Base-by-base conservation (phyloP, 2,797 vertebrate species). In the Xenops minutus region DNA sequence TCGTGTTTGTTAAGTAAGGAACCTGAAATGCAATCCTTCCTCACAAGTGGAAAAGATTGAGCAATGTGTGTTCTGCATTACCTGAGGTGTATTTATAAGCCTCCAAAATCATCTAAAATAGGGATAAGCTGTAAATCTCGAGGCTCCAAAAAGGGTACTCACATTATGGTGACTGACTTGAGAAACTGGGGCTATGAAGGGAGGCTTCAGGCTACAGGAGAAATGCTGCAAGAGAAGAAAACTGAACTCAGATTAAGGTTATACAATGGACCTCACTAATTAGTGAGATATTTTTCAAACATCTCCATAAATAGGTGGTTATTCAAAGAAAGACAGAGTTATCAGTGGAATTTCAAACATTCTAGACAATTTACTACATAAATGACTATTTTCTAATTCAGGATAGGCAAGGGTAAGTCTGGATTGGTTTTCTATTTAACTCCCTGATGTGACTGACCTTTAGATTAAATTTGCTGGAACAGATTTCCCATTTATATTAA, bases 401-500 rank as follows among this genome's bases (percentile, higher is more conserved):
- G 90, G 55, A 94, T 44, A 94, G 12, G n/a, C 59, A 77, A 30
- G 44, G 59, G 84, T 92, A 97, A 85, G 86, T 90, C 75, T 90
- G 55, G 44, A 83, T 64, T 94, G 68, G 34, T 97, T 97, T 96
- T 82, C 88, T 89, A 49, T 76, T 95, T 95, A 94, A 83, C 67
- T 89, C 29, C 73, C 68, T 85, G 41, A 84, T 89, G 73, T 75
- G 91, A 68, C 55, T 96, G 96, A 97, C 61, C 91, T 97, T 97
- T 94, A 96, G 79, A 97, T 91, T 90, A 96, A 96, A 97, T 93
- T 95, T 92, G 69, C 90, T 95, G 58, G 55, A 87, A 82, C 73
- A 81, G 55, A 71, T 94, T 94, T 95, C 6, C 48, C 54, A 96
- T 97, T 96, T 97, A 97, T 94, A 97, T 89, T 97, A 94, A 97